Percentiles rank a stretch among this genome's conserved stretches.
These are phyloP conservation scores for Melanocharis versteri DNA, from an alignment of 2,113 vertebrate species.

Conservation along the genomic window DNA sequence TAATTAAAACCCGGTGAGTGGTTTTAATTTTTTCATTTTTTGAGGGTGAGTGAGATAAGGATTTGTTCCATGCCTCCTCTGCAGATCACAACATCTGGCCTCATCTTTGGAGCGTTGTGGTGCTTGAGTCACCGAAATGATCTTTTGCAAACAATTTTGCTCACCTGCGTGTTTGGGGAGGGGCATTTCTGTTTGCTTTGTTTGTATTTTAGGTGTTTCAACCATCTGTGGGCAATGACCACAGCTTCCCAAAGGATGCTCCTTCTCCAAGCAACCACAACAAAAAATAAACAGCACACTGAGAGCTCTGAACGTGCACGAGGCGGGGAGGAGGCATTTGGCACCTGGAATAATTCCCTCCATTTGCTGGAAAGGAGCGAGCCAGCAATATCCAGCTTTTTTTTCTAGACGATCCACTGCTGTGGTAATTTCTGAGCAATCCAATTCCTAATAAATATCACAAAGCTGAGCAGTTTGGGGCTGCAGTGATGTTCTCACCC, in stretches of 20 bases:
- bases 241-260: not conserved
- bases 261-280: not conserved
- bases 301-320: not conserved
- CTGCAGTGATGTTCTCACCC: not conserved
- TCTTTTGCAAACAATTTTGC: not conserved
- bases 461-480: not conserved
- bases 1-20: constrained; percentile 34
- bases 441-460: not conserved
- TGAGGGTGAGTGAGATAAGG: not conserved
- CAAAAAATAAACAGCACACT: not conserved
- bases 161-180: not conserved
- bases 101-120: not conserved
- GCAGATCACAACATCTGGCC: not conserved
- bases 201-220: not conserved
- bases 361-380: not conserved
- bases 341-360: not conserved
- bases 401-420: not conserved
- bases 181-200: not conserved
- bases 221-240: not conserved
- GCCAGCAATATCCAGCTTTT: not conserved
- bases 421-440: not conserved
- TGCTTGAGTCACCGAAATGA: rapidly evolving
- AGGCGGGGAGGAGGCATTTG: not conserved
- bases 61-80: not conserved
- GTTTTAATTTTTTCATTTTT: no score